Percentiles rank a stretch among this genome's conserved stretches.
Conservation (phyloP, 2,113 vertebrate species). For the Otus sunia region DNA sequence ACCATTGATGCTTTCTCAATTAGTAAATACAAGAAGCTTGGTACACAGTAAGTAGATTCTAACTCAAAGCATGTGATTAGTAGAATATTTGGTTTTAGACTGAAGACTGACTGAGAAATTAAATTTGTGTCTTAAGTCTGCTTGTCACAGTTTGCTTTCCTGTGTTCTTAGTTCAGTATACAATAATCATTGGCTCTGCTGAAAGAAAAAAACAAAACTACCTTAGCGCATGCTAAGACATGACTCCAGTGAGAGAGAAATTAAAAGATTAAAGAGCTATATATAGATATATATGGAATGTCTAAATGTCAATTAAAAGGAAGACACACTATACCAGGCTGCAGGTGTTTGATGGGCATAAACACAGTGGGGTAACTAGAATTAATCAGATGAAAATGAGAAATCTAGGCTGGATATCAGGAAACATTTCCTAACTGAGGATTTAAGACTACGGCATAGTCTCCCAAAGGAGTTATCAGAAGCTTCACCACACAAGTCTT, state of each 20-base stretch:
- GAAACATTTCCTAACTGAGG: slow-evolving; percentile 17
- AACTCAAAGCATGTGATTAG: background rate
- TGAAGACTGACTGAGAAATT: background rate
- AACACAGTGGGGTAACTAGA: slow-evolving; percentile 46
- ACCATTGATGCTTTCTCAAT: slow-evolving; percentile 93
- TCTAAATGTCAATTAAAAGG: slow-evolving; percentile 45
- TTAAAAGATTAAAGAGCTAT: slow-evolving; percentile 33
- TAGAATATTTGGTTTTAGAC: background rate
- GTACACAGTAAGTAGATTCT: slow-evolving; percentile 88
- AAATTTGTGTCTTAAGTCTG: slow-evolving; percentile 7
- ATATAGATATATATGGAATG: background rate
- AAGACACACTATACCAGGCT: background rate
- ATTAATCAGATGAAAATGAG: slow-evolving; percentile 64
- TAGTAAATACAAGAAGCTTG: slow-evolving; percentile 89
- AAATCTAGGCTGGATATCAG: slow-evolving; percentile 49
- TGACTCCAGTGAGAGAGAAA: background rate
- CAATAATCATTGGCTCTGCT: background rate
- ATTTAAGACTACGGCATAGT: background rate
- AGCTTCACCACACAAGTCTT: background rate
- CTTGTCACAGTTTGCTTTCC: background rate
- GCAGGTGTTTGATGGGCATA: slow-evolving; percentile 50
- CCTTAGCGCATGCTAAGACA: background rate
- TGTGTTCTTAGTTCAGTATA: background rate
- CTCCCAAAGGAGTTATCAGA: slow-evolving; percentile 27
- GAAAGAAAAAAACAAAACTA: background rate